Percentiles rank a stretch among this genome's conserved stretches.
These are phyloP conservation scores for Triops longicaudatus DNA, from an alignment of 1,140 invertebrate species.

Conservation along the genomic window DNA sequence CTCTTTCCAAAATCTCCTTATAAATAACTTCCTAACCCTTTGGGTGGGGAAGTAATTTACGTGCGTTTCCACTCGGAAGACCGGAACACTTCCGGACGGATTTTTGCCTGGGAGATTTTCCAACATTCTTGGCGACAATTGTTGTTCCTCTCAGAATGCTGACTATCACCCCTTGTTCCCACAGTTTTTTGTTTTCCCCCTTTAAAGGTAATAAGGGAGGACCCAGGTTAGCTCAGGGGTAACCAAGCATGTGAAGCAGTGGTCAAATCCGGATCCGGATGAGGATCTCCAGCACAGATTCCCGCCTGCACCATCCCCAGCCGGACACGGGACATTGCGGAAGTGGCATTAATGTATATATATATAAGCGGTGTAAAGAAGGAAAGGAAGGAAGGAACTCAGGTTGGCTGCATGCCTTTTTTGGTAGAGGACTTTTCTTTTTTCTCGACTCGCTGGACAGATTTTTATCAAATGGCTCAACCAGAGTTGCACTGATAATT, in stretches of 20 bases:
- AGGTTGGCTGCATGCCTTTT: conserved; percentile 1
- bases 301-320: background rate
- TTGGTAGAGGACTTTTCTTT: background rate
- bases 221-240: background rate
- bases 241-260: background rate
- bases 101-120: background rate
- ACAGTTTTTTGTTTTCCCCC: background rate
- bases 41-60: background rate
- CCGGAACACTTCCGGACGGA: background rate
- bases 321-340: background rate
- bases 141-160: background rate
- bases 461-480: background rate
- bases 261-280: conserved; percentile 14
- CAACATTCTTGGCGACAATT: conserved; percentile 2
- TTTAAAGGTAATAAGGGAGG: conserved; percentile 4
- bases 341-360: conserved; percentile 13
- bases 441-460: background rate
- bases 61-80: background rate
- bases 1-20: background rate
- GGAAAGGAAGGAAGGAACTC: conserved; percentile 9
- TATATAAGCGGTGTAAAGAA: background rate
- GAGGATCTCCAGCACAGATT: background rate
- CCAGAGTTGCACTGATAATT: background rate
- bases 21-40: conserved; percentile 4
- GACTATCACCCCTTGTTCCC: background rate